phyloP scores from a whole-genome alignment of 2,113 vertebrate genomes.

The Archocentrus centrarchus region DNA sequence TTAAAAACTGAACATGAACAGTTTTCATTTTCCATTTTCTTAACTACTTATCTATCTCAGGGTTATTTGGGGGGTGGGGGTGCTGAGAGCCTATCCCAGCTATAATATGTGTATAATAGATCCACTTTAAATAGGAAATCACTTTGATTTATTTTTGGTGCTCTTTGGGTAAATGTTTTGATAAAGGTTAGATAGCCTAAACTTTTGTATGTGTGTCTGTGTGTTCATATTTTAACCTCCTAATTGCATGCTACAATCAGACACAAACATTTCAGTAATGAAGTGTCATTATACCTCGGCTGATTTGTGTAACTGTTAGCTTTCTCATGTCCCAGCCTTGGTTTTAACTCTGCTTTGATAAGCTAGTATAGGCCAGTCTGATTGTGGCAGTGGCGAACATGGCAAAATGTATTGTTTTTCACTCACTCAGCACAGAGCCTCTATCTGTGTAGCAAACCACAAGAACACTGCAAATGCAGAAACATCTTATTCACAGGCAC shows the following conservation, averaged over 20 bases:
- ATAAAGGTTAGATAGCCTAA: not conserved
- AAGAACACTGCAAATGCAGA: too few relatives aligned
- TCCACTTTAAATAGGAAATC: not conserved
- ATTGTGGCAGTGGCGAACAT: not conserved
- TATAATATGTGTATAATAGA: not conserved
- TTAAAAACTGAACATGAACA: not conserved
- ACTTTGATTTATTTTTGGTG: not conserved
- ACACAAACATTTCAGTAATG: not conserved
- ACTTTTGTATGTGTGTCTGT: not conserved
- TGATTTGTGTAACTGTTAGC: not conserved
- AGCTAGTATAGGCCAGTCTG: constrained; percentile 14
- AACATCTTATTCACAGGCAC: not conserved
- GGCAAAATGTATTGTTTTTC: too few relatives aligned
- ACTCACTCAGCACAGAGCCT: too few relatives aligned
- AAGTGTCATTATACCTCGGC: not conserved
- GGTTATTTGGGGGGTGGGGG: not conserved
- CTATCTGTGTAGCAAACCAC: too few relatives aligned
- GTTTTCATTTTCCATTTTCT: not conserved
- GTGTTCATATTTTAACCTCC: not conserved
- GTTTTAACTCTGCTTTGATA: constrained; percentile 7
- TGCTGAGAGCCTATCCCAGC: not conserved
- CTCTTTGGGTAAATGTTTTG: too few relatives aligned
- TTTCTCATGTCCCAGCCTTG: too few relatives aligned
- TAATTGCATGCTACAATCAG: not conserved
- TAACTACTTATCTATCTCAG: not conserved